A percentile compares a stretch with the other conserved stretches of the same genome.
Conservation (phyloP, 2,888 invertebrate genomes). For the Drosophila quinaria region DNA sequence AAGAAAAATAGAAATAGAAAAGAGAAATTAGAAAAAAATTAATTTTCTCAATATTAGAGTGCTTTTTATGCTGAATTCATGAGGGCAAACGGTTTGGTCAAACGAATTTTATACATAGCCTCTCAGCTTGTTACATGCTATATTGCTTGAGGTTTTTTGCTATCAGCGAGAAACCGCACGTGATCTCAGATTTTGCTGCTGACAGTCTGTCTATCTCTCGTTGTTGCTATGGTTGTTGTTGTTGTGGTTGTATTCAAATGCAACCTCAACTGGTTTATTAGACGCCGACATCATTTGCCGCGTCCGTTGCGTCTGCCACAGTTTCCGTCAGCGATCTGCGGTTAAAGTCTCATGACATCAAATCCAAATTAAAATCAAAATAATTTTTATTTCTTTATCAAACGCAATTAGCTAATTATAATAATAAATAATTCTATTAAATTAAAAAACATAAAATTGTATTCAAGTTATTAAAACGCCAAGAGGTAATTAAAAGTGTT, state of each 20-base stretch:
- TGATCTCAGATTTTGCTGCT: conserved; percentile 56
- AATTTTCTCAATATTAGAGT: background rate
- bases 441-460: conserved; percentile 34
- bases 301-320: conserved; percentile 9
- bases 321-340: conserved; percentile 25
- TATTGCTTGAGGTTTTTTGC: background rate
- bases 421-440: conserved; percentile 1
- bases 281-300: conserved; percentile 24
- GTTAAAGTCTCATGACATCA: conserved; percentile 63
- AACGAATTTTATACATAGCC: no score
- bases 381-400: background rate
- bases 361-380: conserved; percentile 2
- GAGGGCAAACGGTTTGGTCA: no score
- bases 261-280: conserved; percentile 66
- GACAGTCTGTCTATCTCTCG: conserved; percentile 22
- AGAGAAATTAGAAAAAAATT: no score
- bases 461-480: conserved; percentile 25
- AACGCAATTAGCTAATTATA: conserved; percentile 20
- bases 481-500: conserved; percentile 14
- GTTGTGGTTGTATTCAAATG: conserved; percentile 37
- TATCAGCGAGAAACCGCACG: conserved; percentile 57
- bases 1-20: no score
- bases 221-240: conserved; percentile 25
- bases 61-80: background rate
- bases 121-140: no score